These are phyloP conservation scores for Capromys pilorides DNA, from an alignment of 2,797 vertebrate genomes.

Conservation along the genomic window DNA sequence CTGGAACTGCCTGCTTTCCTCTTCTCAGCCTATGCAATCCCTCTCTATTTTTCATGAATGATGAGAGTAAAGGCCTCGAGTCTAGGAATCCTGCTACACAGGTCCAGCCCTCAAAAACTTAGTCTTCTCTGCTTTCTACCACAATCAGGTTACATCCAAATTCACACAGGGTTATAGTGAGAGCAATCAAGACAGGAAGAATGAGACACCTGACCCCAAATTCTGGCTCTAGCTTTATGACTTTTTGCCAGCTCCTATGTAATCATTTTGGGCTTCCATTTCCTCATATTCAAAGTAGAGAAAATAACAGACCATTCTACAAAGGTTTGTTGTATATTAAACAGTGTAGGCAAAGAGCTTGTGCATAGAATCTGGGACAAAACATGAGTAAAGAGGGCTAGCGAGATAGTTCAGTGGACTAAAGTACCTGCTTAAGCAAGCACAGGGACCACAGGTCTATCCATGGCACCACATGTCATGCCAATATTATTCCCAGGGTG, in stretches of 20 bases:
- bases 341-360: not conserved
- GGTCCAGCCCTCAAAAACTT: not conserved
- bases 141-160: not conserved
- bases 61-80: not conserved
- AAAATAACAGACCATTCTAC: conserved; percentile 5
- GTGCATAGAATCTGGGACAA: not conserved
- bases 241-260: not conserved
- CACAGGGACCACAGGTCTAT: too few species aligned
- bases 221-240: not conserved
- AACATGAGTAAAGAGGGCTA: not conserved
- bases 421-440: too few species aligned
- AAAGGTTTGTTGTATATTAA: not conserved
- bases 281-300: conserved; percentile 8
- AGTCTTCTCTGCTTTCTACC: not conserved
- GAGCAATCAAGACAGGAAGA: not conserved
- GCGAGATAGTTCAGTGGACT: too few species aligned
- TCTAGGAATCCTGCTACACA: not conserved
- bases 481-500: too few species aligned
- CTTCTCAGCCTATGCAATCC: not conserved
- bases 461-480: too few species aligned
- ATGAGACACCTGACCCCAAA: not conserved
- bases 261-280: not conserved
- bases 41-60: not conserved
- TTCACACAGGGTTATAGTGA: not conserved
- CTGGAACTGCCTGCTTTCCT: not conserved